phyloP scores from a whole-genome alignment of 2,888 invertebrate species.

The Drosophila prolongata region DNA sequence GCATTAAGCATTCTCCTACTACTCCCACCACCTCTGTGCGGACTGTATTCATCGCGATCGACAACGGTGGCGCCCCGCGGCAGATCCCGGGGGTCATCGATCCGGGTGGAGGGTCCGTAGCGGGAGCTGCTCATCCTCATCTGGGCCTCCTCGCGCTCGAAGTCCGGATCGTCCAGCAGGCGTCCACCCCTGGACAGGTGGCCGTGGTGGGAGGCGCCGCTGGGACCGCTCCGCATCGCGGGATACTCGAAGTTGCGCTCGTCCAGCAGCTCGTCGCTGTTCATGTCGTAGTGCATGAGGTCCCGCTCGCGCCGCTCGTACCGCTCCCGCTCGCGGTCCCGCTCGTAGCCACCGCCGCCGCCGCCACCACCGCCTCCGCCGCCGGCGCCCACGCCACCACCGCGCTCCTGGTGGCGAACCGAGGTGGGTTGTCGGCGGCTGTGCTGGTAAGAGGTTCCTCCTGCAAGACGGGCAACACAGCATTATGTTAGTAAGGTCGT shows the following conservation, averaged over 20 bases:
- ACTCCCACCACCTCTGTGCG: conserved; percentile 85
- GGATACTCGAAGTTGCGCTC: conserved; percentile 84
- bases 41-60: conserved; percentile 85
- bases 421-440: conserved; percentile 82
- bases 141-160: conserved; percentile 82
- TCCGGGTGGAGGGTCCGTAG: conserved; percentile 73
- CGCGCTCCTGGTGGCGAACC: conserved; percentile 80
- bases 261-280: conserved; percentile 84
- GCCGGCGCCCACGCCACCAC: conserved; percentile 69
- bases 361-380: conserved; percentile 65
- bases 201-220: conserved; percentile 76
- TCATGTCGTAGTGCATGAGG: conserved; percentile 84
- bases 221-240: conserved; percentile 76
- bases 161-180: conserved; percentile 82
- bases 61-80: conserved; percentile 82
- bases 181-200: conserved; percentile 77
- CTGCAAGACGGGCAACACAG: conserved; percentile 68
- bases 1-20: conserved; percentile 85
- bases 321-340: conserved; percentile 81
- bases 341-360: conserved; percentile 67
- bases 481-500: not conserved
- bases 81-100: conserved; percentile 80
- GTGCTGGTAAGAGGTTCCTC: conserved; percentile 84
- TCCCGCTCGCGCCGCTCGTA: conserved; percentile 84
- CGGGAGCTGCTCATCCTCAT: conserved; percentile 64